Conservation (phyloP, 1,140 invertebrate species). For the Drosophila bocki region DNA sequence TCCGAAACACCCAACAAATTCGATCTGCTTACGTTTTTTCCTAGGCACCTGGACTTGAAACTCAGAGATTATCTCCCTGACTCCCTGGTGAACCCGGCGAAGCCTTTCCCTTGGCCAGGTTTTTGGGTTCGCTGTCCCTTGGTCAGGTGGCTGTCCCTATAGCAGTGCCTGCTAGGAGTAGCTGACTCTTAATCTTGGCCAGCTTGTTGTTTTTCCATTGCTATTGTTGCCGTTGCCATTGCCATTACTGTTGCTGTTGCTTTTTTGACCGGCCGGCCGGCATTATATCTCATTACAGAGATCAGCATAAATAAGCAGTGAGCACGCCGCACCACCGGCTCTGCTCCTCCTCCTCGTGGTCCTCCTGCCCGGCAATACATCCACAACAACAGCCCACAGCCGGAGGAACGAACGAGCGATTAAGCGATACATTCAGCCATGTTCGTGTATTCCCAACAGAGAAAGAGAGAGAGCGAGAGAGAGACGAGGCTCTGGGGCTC, state of each 20-base stretch:
- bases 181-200: conserved; percentile 38
- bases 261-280: conserved; percentile 71
- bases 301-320: conserved; percentile 83
- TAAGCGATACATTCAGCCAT: conserved; percentile 70
- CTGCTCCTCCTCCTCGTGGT: background rate
- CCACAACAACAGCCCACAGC: conserved; percentile 35
- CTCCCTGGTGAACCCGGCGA: background rate
- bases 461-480: conserved; percentile 9
- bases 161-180: conserved; percentile 10
- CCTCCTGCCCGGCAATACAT: conserved; percentile 8
- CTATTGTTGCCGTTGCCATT: conserved; percentile 26
- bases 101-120: conserved; percentile 9
- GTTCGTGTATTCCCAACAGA: conserved; percentile 67
- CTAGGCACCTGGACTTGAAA: background rate
- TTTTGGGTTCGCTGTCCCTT: conserved; percentile 27
- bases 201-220: conserved; percentile 33
- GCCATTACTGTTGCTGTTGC: conserved; percentile 24
- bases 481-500: conserved; percentile 11
- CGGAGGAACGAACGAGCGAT: conserved; percentile 60
- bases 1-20: background rate
- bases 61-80: conserved; percentile 20
- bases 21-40: background rate
- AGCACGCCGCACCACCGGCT: conserved; percentile 61
- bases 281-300: conserved; percentile 84
- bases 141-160: conserved; percentile 31